Evolutionary conservation across 2,113 vertebrate genomes (phyloP), one percentile per base, ranked within the genome.

Genomic region (Penelope pileata): DNA sequence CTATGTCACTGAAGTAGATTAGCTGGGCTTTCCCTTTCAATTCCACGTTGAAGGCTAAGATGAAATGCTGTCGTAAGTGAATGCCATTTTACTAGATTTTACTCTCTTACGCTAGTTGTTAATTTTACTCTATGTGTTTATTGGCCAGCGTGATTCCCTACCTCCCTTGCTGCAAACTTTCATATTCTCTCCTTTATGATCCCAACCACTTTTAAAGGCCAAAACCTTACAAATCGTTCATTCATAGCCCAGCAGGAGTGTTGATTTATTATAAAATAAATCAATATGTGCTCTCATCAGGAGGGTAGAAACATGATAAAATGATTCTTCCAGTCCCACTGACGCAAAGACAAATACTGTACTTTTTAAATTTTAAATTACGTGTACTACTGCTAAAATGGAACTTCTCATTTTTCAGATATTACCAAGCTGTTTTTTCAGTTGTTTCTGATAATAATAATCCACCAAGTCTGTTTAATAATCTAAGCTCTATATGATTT

Each of bases 251-350:
- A 78, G 90, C 60, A 94, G 38, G 85, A 90, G 34, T 70, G 75
- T 90, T 96, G 78, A 97, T 96, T 97, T 96, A 94, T 95, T 75
- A 81, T 45, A 81, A 59, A 94, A 96, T 94, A 95, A 96, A 96
- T 96, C 93, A 95, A 40, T n/a, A n/a, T 34, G 50, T 77, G 47
- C 40, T 93, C 87, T 88, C 94, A 88, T 96, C 6, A 0, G 79
- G 93, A 90, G 75, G 79, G 82, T 36, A 94, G 79, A 91, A 88
- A 87, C 67, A 91, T 90, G 91, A 92, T 87, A 95, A 93, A 95
- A 89, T 87, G 40, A 67, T 91, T 94, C 84, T 95, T 95, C 95
- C 59, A 85, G 15, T 10, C 32, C 47, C 63, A 88, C 29, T 69
- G 91, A 94, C 3, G 0, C 38, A 63, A 34, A 91, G 95, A 59